Base-by-base conservation (phyloP, 2,888 invertebrate genomes). In the Ischnura elegans region DNA sequence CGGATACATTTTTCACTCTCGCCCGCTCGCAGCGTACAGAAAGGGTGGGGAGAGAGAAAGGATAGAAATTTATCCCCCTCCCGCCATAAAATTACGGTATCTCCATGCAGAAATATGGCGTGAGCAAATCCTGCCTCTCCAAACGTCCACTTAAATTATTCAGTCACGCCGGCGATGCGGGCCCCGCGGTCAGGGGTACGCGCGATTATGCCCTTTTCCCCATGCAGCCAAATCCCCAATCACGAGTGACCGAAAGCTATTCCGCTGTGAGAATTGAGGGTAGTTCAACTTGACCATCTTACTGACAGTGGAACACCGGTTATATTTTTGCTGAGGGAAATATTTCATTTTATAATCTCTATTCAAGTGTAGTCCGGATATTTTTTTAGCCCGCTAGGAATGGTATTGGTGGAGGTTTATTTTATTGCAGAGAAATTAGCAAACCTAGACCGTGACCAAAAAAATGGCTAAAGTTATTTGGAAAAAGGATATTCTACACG, bases 1-100 rank as follows among this genome's bases (percentile, higher is more conserved):
- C 76, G 76, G 76, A 76, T 76, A 76, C 76, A 76, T 76, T 76
- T 76, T 76, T 76, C 76, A 76, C 76, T 76, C 51, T 61, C 76
- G 76, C 76, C 36, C 76, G 36, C n/a, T 36, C 25, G 25, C 61
- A 19, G 51, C 13, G 51, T n/a, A n/a, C 51, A 51, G 4, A 51
- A 51, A 13, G 51, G 51, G 51, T 51, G 13, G 51, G 8, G 4
- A 19, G 51, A 1, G 51, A 19, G 47, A 47, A 47, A 13, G 13
- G 47, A 13, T 8, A 13, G 51, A 8, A 10, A 10, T 25, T 2
- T 61, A 1, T n/a, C 61, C 61, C 61, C 8, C 61, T 2, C 19
- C 61, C 25, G 3, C 25, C 61, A 61, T 0, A 36, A 29, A 36
- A 76, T 76, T 36, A 36, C 13, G 76, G 76, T 36, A 36, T 36